Evolutionary conservation across 2,797 vertebrate genomes (phyloP).

Genomic region (Arremon brunneinucha): DNA sequence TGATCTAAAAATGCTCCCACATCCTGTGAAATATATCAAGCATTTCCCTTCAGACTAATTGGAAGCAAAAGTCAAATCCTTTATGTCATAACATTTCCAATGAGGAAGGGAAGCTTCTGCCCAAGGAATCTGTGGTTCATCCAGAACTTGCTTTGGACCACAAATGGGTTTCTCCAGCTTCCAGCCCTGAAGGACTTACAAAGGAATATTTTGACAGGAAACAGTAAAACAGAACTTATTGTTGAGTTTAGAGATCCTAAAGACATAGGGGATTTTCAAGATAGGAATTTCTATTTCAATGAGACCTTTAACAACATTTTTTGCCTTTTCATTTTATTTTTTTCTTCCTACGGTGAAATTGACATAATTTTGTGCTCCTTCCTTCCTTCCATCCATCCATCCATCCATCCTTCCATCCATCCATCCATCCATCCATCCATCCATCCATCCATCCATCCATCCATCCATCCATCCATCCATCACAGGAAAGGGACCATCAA

Average conservation of each 20-base stretch:
- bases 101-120: background rate
- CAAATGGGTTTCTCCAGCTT: background rate
- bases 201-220: background rate
- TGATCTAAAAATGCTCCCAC: background rate
- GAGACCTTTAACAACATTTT: accelerated
- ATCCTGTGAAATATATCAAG: background rate
- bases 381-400: background rate
- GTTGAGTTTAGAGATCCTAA: background rate
- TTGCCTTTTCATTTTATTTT: background rate
- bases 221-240: background rate
- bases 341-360: background rate
- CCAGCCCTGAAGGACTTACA: background rate
- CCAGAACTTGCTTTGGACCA: background rate
- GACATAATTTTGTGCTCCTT: background rate
- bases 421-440: too few species aligned
- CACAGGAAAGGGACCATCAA: background rate
- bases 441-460: background rate
- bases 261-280: background rate
- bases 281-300: background rate
- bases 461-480: too few species aligned
- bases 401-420: too few species aligned
- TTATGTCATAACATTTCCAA: background rate
- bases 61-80: constrained; percentile 8
- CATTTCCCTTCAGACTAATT: background rate
- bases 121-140: background rate